Conservation (phyloP, 35 echinoderm and acorn worm species). For the Stichopus chloronotus region DNA sequence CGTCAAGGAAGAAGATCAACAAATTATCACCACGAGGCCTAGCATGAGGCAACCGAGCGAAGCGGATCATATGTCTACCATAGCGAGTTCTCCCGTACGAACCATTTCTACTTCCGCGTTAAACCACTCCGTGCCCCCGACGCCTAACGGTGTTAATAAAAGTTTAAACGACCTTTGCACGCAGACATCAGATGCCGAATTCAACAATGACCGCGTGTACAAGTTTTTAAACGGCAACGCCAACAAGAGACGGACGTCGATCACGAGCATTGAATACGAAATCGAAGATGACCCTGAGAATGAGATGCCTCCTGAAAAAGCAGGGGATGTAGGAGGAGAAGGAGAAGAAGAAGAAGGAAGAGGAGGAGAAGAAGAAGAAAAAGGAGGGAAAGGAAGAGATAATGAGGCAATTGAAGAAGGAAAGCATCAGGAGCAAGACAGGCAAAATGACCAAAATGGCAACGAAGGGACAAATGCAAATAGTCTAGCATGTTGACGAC, state of each 20-base stretch:
- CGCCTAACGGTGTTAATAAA: background rate
- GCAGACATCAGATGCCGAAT: conserved; percentile 26
- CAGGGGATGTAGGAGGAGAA: background rate
- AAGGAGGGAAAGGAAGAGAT: background rate
- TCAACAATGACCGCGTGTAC: background rate
- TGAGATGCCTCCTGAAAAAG: too few relatives aligned
- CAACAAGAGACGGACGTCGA: background rate
- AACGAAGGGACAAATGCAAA: too few relatives aligned
- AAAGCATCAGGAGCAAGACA: background rate
- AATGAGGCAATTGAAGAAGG: background rate
- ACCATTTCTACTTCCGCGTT: background rate
- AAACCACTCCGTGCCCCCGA: background rate
- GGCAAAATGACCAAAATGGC: too few relatives aligned
- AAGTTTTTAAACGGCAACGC: background rate
- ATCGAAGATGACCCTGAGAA: background rate
- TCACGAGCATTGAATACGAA: background rate
- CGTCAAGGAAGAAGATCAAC: conserved; percentile 19
- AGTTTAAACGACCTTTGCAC: conserved; percentile 14
- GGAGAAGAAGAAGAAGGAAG: background rate
- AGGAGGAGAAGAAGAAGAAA: background rate
- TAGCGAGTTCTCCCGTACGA: background rate
- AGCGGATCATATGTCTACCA: background rate
- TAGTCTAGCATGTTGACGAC: too few relatives aligned
- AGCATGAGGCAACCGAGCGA: background rate
- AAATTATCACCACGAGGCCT: background rate